Percentiles rank a stretch among this genome's conserved stretches.
phyloP scores from a whole-genome alignment of 2,888 invertebrate species.

The Pseudanteris insignis region DNA sequence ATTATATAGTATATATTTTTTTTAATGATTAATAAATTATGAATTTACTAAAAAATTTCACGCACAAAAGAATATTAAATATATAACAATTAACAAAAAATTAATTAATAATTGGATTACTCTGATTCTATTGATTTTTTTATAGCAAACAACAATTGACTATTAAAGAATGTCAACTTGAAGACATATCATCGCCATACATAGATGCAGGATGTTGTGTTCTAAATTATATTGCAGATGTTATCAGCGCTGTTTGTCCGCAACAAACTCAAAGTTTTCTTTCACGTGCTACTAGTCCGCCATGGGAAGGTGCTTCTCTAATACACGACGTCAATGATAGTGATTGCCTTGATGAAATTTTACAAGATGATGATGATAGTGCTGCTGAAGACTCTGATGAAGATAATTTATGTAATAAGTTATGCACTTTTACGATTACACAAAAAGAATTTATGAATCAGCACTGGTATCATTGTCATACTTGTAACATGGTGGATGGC shows the following conservation, averaged over 20 bases:
- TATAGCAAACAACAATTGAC: slow-evolving; percentile 70
- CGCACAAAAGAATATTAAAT: no score
- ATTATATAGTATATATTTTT: no score
- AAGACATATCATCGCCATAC: slow-evolving; percentile 69
- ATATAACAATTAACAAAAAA: no score
- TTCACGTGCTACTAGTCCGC: slow-evolving; percentile 72
- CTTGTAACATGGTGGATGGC: slow-evolving; percentile 97
- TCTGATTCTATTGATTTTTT: no score
- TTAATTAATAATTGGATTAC: no score
- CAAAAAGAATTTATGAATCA: slow-evolving; percentile 98
- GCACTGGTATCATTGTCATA: slow-evolving; percentile 99
- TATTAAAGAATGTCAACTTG: slow-evolving; percentile 67
- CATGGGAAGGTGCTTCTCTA: slow-evolving; percentile 77
- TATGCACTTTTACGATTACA: slow-evolving; percentile 96
- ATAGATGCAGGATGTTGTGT: slow-evolving; percentile 84
- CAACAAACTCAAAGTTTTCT: slow-evolving; percentile 48
- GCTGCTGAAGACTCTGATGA: slow-evolving; percentile 93
- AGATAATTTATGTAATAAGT: slow-evolving; percentile 86
- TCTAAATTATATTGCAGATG: slow-evolving; percentile 85
- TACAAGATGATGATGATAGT: slow-evolving; percentile 89
- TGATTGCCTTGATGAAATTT: slow-evolving; percentile 87
- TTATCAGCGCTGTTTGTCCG: slow-evolving; percentile 71
- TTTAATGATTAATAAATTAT: no score
- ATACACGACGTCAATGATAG: slow-evolving; percentile 69
- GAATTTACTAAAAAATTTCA: no score